Evolutionary conservation across 2,797 vertebrate species (phyloP).

Genomic region (Okamejei kenojei): DNA sequence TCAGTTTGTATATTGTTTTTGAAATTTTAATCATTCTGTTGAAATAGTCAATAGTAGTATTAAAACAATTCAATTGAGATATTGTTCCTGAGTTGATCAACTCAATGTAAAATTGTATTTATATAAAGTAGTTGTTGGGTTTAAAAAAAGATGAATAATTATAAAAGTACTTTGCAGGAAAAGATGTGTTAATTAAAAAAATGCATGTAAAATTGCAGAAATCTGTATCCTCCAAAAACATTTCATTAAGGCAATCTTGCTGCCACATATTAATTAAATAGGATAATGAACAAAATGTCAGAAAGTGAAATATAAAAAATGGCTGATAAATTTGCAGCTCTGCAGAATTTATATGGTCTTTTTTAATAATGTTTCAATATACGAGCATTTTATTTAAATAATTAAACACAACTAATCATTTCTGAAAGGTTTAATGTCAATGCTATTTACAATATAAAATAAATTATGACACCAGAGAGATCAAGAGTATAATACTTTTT

Average conservation of each 20-base stretch:
- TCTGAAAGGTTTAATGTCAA: not conserved
- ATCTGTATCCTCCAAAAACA: not conserved
- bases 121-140: not conserved
- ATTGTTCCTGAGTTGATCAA: not conserved
- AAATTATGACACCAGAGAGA: not conserved
- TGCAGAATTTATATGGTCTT: not conserved
- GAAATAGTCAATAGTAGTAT: not conserved
- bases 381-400: not conserved
- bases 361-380: not conserved
- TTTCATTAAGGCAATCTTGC: not conserved
- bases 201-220: no score
- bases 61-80: not conserved
- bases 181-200: not conserved
- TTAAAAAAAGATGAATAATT: not conserved
- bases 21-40: not conserved
- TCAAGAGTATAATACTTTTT: not conserved
- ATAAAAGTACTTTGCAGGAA: not conserved
- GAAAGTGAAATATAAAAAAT: not conserved
- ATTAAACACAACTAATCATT: not conserved
- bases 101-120: not conserved
- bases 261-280: not conserved
- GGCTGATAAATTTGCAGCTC: not conserved
- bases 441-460: not conserved
- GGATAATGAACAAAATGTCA: not conserved
- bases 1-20: not conserved